These are phyloP conservation scores for Brachypodius melanocephalos DNA, from an alignment of 2,113 vertebrate genomes.

Conservation along the genomic window DNA sequence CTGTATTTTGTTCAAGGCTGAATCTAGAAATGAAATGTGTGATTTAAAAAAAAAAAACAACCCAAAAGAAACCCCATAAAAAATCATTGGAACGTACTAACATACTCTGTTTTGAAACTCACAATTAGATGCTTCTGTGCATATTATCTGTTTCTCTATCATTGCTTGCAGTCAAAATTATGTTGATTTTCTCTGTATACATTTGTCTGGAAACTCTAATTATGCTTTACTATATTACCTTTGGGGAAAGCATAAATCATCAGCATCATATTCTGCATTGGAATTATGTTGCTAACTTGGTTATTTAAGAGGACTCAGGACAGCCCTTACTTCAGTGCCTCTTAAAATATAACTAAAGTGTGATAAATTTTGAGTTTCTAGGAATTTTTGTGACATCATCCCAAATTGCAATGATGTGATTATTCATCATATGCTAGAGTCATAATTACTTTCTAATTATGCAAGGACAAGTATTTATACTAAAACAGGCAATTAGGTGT, in stretches of 20 bases:
- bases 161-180: background rate
- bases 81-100: background rate
- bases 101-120: background rate
- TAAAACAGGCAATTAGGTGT: conserved; percentile 72
- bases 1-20: background rate
- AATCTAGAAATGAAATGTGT: background rate
- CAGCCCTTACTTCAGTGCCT: background rate
- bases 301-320: background rate
- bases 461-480: conserved; percentile 73
- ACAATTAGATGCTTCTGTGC: background rate
- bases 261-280: background rate
- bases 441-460: conserved; percentile 72
- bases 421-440: conserved; percentile 64
- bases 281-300: background rate
- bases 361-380: background rate
- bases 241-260: background rate
- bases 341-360: background rate
- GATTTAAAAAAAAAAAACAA: background rate
- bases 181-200: background rate
- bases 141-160: background rate
- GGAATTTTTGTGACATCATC: conserved; percentile 69
- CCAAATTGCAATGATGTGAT: conserved; percentile 62
- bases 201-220: conserved; percentile 6
- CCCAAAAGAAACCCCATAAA: background rate
- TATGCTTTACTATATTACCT: background rate